Base-by-base conservation (phyloP, 2,113 vertebrate genomes). In the Daboia siamensis region DNA sequence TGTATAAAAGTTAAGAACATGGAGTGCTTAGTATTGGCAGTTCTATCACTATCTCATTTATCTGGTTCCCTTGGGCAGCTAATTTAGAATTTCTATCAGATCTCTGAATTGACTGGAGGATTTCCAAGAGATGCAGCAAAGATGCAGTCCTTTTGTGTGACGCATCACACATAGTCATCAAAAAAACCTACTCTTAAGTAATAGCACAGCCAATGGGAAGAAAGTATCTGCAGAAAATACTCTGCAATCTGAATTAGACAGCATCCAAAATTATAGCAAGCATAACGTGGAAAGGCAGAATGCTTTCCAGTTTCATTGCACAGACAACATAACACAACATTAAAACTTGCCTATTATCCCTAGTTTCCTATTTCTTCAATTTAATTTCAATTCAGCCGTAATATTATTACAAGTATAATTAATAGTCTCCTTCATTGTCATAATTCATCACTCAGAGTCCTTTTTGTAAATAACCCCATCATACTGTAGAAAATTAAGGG, bases 1-100 rank as follows among this genome's bases (percentile, higher is more conserved):
- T 46, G 88, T 21, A 44, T 26, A 94, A 94, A 91, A 26, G 55
- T 20, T 91, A 1, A 1, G 29, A 74, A 52, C 93, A 95, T 90
- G 86, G 13, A 84, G 8, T 86, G 3, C 15, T 24, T 92, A n/a
- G 10, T n/a, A 24, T 26, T 11, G 91, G 20, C 1, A 51, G 1
- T 2, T 0, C 1, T 1, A 23, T 9, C n/a, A 46, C 52, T 4
- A 57, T 26, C 69, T 26, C 12, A 46, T 55, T 64, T 48, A 54
- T 84, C 94, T 93, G 52, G 5, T 17, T 15, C 69, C 69, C 69
- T 39, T 74, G n/a, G n/a, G 15, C 69, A 74, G 29, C n/a, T 20
- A 39, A 74, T 74, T 20, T 74, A 39, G 15, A 39, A 15, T 80
- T 80, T 80, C 33, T 39, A 39, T 39, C 17, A 9, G 17, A 39